phyloP scores from a whole-genome alignment of 2,113 vertebrate species.

The Boleophthalmus pectinirostris region DNA sequence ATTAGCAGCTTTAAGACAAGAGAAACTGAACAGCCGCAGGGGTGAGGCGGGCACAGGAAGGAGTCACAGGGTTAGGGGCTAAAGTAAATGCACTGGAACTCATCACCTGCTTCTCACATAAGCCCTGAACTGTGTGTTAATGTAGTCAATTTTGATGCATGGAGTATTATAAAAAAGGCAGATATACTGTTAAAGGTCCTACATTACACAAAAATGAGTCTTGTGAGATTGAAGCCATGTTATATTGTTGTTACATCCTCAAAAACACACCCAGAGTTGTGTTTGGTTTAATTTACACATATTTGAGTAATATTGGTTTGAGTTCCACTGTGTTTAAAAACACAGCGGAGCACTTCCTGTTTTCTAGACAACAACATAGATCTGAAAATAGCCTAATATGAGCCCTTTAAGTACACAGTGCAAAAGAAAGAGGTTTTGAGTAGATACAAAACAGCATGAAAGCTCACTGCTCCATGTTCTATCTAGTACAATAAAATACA shows the following conservation, averaged over 20 bases:
- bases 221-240: no score
- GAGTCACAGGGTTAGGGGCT: conserved; percentile 6
- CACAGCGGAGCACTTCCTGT: no score
- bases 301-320: no score
- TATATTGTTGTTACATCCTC: no score
- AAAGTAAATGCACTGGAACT: conserved; percentile 15
- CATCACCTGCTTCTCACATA: background rate
- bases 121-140: background rate
- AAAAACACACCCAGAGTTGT: no score
- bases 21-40: conserved; percentile 34
- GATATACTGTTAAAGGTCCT: no score
- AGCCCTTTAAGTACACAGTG: no score
- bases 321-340: no score
- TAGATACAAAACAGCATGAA: conserved; percentile 6
- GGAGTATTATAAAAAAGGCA: background rate
- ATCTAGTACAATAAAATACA: background rate
- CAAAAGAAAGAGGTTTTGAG: background rate
- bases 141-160: background rate
- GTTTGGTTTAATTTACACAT: no score
- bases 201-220: no score
- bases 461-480: background rate
- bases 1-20: conserved; percentile 62
- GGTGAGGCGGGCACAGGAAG: conserved; percentile 6
- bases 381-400: no score
- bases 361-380: no score